A percentile compares a stretch with the other conserved stretches of the same genome.
Evolutionary conservation across 1,140 invertebrate genomes (phyloP).

Genomic region (Bursaphelenchus mucronatus): DNA sequence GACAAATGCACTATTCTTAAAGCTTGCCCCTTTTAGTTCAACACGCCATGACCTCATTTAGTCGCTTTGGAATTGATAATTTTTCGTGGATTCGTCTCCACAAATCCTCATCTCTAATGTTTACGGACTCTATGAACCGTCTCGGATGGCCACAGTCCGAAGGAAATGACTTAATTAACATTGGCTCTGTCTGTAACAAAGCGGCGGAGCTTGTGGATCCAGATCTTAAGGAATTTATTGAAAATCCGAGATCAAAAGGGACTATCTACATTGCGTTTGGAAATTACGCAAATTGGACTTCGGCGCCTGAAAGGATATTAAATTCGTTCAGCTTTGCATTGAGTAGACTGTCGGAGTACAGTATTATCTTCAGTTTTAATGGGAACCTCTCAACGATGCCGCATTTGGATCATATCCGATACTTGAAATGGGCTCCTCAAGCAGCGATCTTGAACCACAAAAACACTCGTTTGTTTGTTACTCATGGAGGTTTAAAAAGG

Average conservation of each 20-base stretch:
- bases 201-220: neutral
- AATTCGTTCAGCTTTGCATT: conserved; percentile 33
- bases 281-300: conserved; percentile 36
- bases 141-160: conserved; percentile 6
- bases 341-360: conserved; percentile 38
- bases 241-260: conserved; percentile 30
- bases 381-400: conserved; percentile 23
- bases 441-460: conserved; percentile 40
- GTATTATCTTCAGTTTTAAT: conserved; percentile 43
- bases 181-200: conserved; percentile 3
- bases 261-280: conserved; percentile 52
- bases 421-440: conserved; percentile 45
- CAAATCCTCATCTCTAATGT: conserved; percentile 4
- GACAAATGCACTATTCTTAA: neutral
- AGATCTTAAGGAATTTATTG: conserved; percentile 20
- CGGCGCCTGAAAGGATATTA: conserved; percentile 32
- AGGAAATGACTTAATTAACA: conserved; percentile 8
- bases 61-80: conserved; percentile 5
- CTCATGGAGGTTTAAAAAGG: conserved; percentile 54
- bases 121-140: conserved; percentile 1
- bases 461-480: conserved; percentile 46
- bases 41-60: neutral
- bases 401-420: neutral
- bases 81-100: neutral
- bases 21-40: neutral